Evolutionary conservation across 2,888 invertebrate species (phyloP), one percentile per base, ranked within the genome.

Genomic region (Oscheius sp.): DNA sequence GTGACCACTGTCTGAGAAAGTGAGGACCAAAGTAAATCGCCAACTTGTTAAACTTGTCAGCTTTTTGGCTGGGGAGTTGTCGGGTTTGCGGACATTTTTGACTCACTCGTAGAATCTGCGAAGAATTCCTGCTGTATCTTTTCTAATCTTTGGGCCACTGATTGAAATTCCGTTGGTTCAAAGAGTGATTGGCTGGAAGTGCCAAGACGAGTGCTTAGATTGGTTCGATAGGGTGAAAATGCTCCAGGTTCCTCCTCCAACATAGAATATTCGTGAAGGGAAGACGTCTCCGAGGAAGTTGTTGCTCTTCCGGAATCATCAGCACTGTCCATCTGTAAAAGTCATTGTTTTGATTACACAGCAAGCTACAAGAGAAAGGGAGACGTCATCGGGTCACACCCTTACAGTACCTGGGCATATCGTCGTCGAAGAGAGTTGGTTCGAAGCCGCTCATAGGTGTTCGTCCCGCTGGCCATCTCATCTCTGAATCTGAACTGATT

Each of bases 301-400:
- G 78, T 78, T n/a, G 78, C 78, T 37, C 78, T 48, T 21, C 78
- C 78, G 21, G 78, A 78, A 63, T 78, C 78, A 57, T 78, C 78
- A 7, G 74, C 68, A 32, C 76, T 78, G 53, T 78, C 78, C 50
- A 73, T 71, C 78, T 78, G 70, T 11, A 77, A 73, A 66, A 13
- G 37, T 66, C 53, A 53, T 21, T n/a, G 10, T 48, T 21, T 55
- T 55, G 21, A 55, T 55, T 68, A 51, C 37, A 37, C 51, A 55
- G 33, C 51, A 37, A 53, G 50, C 63, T 48, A 60, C 42, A 33
- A 60, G 37, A 35, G 33, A 50, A 13, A 50, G 50, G 47, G 11
- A 62, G n/a, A 35, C 11, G 62, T 62, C 62, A 62, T 62, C 47
- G 47, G 21, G 47, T 11, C 63, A 58, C 48, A 70, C 50, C 32